Percentiles rank a stretch among this genome's conserved stretches.
These are phyloP conservation scores for Cottoperca gobio DNA, from an alignment of 2,797 vertebrate species.

Conservation along the genomic window DNA sequence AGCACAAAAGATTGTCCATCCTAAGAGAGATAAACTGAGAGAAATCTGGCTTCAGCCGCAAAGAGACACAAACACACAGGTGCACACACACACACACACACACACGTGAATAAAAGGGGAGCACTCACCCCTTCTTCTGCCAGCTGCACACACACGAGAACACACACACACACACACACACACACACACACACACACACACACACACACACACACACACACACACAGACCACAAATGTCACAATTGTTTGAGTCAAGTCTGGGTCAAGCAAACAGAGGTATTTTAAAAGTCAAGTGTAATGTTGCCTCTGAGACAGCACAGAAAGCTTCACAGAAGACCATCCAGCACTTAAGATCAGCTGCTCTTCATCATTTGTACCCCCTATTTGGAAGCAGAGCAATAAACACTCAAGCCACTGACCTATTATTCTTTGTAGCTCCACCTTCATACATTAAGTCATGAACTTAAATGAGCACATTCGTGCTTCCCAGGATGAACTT, in stretches of 20 bases:
- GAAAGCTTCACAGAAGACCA: conserved; percentile 32
- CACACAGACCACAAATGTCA: conserved; percentile 10
- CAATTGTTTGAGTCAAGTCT: conserved; percentile 50
- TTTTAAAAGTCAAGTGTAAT: conserved; percentile 55
- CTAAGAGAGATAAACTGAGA: conserved; percentile 58
- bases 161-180: conserved; percentile 28
- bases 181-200: conserved; percentile 14
- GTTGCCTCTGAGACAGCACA: conserved; percentile 49
- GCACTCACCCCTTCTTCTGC: conserved; percentile 24
- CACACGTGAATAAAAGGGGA: conserved; percentile 53
- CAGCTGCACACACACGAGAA: conserved; percentile 42
- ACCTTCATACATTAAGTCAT: not conserved
- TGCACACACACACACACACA: conserved; percentile 16
- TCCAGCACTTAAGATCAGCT: conserved; percentile 50
- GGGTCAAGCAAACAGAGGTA: conserved; percentile 50
- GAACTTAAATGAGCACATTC: not conserved
- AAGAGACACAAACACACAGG: conserved; percentile 37
- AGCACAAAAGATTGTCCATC: conserved; percentile 43
- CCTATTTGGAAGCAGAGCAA: conserved; percentile 11
- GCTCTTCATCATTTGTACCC: conserved; percentile 29
- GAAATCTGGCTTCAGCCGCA: conserved; percentile 38
- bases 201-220: conserved; percentile 2
- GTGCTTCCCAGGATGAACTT: not conserved
- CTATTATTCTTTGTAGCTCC: not conserved
- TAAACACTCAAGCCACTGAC: conserved; percentile 6